Conservation (phyloP, 2,888 invertebrate genomes). For the Athrips mouffetella region DNA sequence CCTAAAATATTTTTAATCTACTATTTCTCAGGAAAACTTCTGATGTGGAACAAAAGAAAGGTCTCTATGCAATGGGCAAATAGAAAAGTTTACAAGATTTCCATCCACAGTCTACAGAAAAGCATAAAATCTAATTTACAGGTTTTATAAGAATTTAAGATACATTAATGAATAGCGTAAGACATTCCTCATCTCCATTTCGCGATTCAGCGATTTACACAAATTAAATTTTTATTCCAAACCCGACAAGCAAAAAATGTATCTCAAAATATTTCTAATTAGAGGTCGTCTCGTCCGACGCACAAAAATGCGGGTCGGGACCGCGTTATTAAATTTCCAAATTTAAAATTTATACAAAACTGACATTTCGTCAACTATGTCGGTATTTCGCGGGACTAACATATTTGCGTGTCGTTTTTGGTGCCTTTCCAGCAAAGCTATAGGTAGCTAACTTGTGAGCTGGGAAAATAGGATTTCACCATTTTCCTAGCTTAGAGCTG, state of each 20-base stretch:
- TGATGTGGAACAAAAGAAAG: too few relatives aligned
- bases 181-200: conserved; percentile 1
- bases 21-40: too few relatives aligned
- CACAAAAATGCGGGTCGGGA: conserved; percentile 50
- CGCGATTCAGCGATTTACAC: neutral
- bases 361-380: conserved; percentile 69
- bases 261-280: conserved; percentile 74
- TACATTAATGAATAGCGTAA: neutral
- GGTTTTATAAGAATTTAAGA: too few relatives aligned
- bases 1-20: too few relatives aligned
- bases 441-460: conserved; percentile 9
- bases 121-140: too few relatives aligned
- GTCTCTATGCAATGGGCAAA: too few relatives aligned
- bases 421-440: conserved; percentile 28
- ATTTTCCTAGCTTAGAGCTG: too few relatives aligned
- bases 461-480: too few relatives aligned
- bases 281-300: conserved; percentile 40
- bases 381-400: conserved; percentile 54
- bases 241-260: conserved; percentile 42
- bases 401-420: conserved; percentile 57
- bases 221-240: conserved; percentile 31
- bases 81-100: too few relatives aligned
- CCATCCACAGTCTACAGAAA: too few relatives aligned
- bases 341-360: conserved; percentile 74
- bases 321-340: conserved; percentile 72